Conservation (phyloP, 2,797 vertebrate species). For the Leptoclinus maculatus region DNA sequence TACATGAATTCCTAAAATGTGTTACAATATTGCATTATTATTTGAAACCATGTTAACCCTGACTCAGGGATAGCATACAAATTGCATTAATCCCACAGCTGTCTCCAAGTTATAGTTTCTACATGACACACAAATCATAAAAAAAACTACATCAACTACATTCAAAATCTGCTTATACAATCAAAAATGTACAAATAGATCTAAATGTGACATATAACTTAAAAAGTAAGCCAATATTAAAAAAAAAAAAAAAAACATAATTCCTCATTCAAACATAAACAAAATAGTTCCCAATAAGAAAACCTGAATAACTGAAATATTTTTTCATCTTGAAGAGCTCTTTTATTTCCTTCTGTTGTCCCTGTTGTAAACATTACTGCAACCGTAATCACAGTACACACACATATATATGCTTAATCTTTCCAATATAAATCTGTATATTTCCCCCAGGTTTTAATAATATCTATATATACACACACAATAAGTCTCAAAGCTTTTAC, state of each 20-base stretch:
- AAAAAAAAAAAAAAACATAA: neutral
- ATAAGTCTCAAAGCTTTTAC: neutral
- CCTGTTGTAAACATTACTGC: slow-evolving; percentile 24
- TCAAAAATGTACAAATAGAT: slow-evolving; percentile 17
- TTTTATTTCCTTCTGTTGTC: neutral
- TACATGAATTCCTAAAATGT: neutral
- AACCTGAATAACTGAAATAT: neutral
- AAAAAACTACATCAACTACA: neutral
- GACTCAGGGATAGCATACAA: slow-evolving; percentile 3
- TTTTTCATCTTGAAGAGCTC: neutral
- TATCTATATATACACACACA: neutral
- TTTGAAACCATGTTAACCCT: neutral
- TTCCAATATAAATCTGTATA: slow-evolving; percentile 10
- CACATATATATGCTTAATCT: slow-evolving; percentile 8
- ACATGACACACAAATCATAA: slow-evolving; percentile 12
- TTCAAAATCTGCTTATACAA: neutral
- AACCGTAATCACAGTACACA: neutral
- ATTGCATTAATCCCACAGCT: neutral
- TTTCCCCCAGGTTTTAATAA: neutral
- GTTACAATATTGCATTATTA: neutral
- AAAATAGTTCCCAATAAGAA: neutral
- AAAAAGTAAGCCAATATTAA: neutral
- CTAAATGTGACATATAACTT: neutral
- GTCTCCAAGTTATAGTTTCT: neutral
- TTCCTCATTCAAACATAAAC: slow-evolving; percentile 7